Conservation (phyloP, 2,888 invertebrate species). For the Mycalesis mineus region DNA sequence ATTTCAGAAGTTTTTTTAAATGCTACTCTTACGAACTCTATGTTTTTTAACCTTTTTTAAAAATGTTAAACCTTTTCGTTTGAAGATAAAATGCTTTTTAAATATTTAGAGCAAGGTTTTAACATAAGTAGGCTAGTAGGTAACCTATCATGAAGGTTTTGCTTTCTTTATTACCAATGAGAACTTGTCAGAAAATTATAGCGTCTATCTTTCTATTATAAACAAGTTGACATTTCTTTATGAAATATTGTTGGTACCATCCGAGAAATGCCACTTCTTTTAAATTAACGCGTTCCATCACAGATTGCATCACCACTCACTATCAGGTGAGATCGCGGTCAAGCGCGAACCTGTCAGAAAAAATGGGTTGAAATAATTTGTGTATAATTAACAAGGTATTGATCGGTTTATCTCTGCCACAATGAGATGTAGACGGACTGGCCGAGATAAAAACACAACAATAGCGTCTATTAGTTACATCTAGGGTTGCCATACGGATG, state of each 20-base stretch:
- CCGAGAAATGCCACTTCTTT: not conserved
- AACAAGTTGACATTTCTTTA: no score
- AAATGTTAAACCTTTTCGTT: no score
- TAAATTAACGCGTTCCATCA: not conserved
- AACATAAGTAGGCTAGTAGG: not conserved
- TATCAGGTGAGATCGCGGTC: slow-evolving; percentile 6
- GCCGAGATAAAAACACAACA: slow-evolving; percentile 45
- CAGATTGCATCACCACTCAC: not conserved
- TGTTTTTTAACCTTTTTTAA: no score
- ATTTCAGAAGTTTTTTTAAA: not conserved
- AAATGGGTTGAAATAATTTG: slow-evolving; percentile 9
- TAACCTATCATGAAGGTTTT: not conserved
- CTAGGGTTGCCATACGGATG: slow-evolving; percentile 2
- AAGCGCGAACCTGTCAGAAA: not conserved
- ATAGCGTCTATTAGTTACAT: slow-evolving; percentile 49
- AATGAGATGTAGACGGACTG: slow-evolving; percentile 44
- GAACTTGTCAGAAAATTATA: no score
- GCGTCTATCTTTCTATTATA: no score
- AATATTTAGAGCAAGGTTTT: not conserved
- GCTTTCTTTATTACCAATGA: no score
- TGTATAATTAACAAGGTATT: slow-evolving; percentile 27
- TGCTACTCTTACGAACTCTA: no score
- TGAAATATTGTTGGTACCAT: no score
- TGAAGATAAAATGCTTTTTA: not conserved
- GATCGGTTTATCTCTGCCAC: slow-evolving; percentile 32